Base-by-base conservation (phyloP, 2,888 invertebrate genomes). In the Cosmopolites sordidus region DNA sequence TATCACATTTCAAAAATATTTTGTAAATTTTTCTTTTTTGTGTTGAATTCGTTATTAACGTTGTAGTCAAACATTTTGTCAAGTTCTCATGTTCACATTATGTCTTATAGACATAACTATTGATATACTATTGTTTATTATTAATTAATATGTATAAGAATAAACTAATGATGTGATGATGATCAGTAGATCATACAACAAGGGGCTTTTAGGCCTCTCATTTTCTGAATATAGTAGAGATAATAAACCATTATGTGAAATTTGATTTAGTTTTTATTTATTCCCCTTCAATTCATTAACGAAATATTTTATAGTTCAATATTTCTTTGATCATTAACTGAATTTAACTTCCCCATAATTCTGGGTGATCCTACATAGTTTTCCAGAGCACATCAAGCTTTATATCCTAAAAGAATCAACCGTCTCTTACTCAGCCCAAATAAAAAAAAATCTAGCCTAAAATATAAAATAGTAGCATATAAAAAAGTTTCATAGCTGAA, bases 201-300 rank as follows among this genome's bases (percentile, higher is more conserved):
- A 48, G 70, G 68, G 73, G 70, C 66, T 68, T 70, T 69, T 63
- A 64, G 65, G 70, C 69, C 71, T 66, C 71, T 68, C 70, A 72
- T 73, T 75, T 83, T 82, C 82, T 82, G 82, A 83, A 82, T 83
- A 83, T 82, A 83, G 81, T 82, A 82, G 82, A 82, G 82, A 81
- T 82, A 83, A 83, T 83, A 83, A 83, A 83, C 81, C 80, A 83
- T 82, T 82, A 82, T 83, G 82, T 83, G 77, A 76, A 74, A 79
- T 72, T 69, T 66, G 56, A 56, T 46, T 46, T 6, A 42, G 16
- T 49, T 61, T 63, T 62, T 48, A 61, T 60, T 45, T 58, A 1
- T n/a, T 22, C 3, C 8, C 22, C 22, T 5, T n/a, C n/a, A n/a
- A n/a, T n/a, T n/a, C n/a, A n/a, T n/a, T n/a, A n/a, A n/a, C n/a